Evolutionary conservation across 2,888 invertebrate species (phyloP).

Genomic region (Tachina lurida): DNA sequence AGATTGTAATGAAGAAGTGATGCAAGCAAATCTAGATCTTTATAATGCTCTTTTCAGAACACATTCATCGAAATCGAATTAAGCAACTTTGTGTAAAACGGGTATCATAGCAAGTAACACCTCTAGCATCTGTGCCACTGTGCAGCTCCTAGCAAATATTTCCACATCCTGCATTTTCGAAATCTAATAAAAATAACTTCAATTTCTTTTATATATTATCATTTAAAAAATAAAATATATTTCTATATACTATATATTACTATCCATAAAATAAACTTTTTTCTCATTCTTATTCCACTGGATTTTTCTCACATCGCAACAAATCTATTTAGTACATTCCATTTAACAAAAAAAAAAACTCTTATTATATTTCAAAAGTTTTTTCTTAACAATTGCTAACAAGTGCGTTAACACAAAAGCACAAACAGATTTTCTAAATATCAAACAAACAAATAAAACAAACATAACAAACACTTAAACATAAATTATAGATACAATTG

Average conservation of each 20-base stretch:
- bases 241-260: too few relatives aligned
- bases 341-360: background rate
- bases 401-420: slow-evolving; percentile 43
- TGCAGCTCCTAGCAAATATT: too few relatives aligned
- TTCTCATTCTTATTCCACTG: background rate
- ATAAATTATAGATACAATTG: slow-evolving; percentile 20
- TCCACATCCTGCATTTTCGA: too few relatives aligned
- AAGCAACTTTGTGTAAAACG: too few relatives aligned
- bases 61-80: too few relatives aligned
- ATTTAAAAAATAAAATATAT: too few relatives aligned
- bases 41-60: too few relatives aligned
- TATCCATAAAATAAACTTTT: too few relatives aligned
- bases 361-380: background rate
- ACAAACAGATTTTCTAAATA: background rate
- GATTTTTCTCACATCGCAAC: background rate
- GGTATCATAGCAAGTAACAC: too few relatives aligned
- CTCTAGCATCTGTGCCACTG: too few relatives aligned
- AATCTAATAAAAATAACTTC: too few relatives aligned
- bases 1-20: background rate
- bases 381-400: slow-evolving; percentile 34
- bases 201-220: too few relatives aligned
- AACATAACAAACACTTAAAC: slow-evolving; percentile 15
- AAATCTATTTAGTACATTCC: slow-evolving; percentile 1
- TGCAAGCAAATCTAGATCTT: background rate
- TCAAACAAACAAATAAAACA: background rate